A percentile compares a stretch with the other conserved stretches of the same genome.
Evolutionary conservation across 2,113 vertebrate genomes (phyloP).

Genomic region (Neopipo cinnamomea): DNA sequence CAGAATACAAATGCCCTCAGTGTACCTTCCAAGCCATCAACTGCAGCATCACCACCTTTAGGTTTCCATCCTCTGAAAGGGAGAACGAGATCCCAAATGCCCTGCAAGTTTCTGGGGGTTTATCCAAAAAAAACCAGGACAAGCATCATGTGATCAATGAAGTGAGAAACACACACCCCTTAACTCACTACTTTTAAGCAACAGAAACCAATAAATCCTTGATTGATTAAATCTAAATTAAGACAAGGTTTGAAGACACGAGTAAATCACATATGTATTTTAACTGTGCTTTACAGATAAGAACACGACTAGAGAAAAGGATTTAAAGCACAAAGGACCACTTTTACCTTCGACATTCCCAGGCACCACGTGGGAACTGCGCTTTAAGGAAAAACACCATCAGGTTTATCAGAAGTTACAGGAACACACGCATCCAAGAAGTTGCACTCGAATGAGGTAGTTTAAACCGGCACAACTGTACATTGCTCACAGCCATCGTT

Average conservation of each 20-base stretch:
- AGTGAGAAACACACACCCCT: not conserved
- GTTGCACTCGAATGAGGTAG: not conserved
- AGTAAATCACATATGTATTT: accelerated
- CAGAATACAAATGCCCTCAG: not conserved
- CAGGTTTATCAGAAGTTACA: not conserved
- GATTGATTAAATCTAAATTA: not conserved
- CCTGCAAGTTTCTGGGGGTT: not conserved
- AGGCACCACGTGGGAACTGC: not conserved
- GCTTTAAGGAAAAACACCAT: not conserved
- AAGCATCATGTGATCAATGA: not conserved
- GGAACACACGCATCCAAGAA: not conserved
- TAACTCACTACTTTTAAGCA: not conserved
- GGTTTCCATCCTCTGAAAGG: not conserved
- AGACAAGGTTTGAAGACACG: not conserved
- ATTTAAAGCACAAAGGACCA: not conserved
- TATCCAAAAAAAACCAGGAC: not conserved
- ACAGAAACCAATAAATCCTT: not conserved
- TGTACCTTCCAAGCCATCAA: accelerated
- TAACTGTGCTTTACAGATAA: not conserved
- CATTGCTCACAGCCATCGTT: not conserved
- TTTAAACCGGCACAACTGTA: not conserved
- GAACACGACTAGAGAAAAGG: accelerated
- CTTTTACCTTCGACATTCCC: not conserved
- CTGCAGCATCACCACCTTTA: not conserved
- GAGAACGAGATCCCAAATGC: not conserved